A percentile compares a stretch with the other conserved stretches of the same genome.
Evolutionary conservation across 2,797 vertebrate species (phyloP).

Genomic region (Rhynchotus rufescens): DNA sequence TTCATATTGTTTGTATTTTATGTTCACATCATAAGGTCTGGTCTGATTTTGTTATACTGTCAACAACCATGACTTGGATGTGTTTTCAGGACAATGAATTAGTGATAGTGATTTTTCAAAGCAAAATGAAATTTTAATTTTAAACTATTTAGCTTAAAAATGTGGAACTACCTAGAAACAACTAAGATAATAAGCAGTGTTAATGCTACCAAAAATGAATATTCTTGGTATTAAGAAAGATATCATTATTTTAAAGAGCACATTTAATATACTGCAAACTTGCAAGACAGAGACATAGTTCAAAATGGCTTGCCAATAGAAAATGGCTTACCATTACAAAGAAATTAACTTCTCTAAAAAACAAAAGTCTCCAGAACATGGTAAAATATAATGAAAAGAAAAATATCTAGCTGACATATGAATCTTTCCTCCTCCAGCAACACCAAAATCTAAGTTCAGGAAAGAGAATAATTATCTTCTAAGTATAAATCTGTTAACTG

Average conservation of each 20-base stretch:
- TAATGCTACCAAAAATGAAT: not conserved
- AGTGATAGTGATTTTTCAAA: not conserved
- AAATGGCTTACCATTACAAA: not conserved
- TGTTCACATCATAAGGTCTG: not conserved
- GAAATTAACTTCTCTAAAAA: not conserved
- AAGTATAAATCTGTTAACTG: not conserved
- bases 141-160: too few relatives aligned
- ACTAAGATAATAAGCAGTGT: not conserved
- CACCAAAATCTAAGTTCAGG: not conserved
- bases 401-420: not conserved
- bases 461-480: not conserved
- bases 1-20: not conserved
- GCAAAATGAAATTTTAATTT: not conserved
- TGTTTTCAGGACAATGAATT: slow-evolving; percentile 5
- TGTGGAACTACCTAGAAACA: not conserved
- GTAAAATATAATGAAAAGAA: not conserved
- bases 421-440: not conserved
- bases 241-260: not conserved
- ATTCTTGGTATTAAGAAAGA: not conserved
- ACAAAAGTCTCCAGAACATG: not conserved
- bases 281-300: not conserved
- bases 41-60: not conserved
- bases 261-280: not conserved
- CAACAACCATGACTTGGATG: not conserved
- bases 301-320: not conserved